phyloP scores from a whole-genome alignment of 2,888 invertebrate genomes.

The Drosophila koepferae region DNA sequence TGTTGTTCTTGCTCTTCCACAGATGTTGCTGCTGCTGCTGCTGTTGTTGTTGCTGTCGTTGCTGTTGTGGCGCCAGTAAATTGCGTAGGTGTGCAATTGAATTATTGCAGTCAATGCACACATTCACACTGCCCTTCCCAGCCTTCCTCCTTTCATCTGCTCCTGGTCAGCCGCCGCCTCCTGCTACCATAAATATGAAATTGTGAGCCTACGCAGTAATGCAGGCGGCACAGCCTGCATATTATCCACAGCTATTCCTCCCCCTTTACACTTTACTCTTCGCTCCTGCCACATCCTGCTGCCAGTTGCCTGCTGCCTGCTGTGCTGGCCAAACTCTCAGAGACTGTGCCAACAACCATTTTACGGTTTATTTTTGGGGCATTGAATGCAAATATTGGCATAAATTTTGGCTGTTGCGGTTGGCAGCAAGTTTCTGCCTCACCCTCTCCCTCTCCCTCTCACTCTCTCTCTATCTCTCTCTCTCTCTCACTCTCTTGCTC shows the following conservation, averaged over 20 bases:
- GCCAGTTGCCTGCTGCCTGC: conserved; percentile 4
- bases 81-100: conserved; percentile 81
- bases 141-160: neutral
- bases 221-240: conserved; percentile 28
- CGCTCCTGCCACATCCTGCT: neutral
- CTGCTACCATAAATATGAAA: conserved; percentile 74
- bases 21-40: conserved; percentile 20
- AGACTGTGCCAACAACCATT: conserved; percentile 61
- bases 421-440: conserved; percentile 33
- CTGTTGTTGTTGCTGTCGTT: conserved; percentile 20
- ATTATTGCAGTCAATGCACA: conserved; percentile 78
- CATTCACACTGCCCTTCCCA: conserved; percentile 50
- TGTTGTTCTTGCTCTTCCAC: conserved; percentile 2
- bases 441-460: no score
- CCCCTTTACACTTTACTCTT: no score
- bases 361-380: conserved; percentile 79
- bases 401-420: conserved; percentile 75
- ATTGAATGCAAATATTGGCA: conserved; percentile 81
- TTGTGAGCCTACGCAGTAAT: conserved; percentile 49
- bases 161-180: neutral
- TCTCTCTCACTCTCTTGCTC: neutral
- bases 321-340: conserved; percentile 32
- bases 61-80: conserved; percentile 57
- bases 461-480: neutral
- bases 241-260: conserved; percentile 14